Evolutionary conservation across 2,797 vertebrate genomes (phyloP), one percentile per base, ranked within the genome.

Genomic region (Pangasius sanitwongsei): DNA sequence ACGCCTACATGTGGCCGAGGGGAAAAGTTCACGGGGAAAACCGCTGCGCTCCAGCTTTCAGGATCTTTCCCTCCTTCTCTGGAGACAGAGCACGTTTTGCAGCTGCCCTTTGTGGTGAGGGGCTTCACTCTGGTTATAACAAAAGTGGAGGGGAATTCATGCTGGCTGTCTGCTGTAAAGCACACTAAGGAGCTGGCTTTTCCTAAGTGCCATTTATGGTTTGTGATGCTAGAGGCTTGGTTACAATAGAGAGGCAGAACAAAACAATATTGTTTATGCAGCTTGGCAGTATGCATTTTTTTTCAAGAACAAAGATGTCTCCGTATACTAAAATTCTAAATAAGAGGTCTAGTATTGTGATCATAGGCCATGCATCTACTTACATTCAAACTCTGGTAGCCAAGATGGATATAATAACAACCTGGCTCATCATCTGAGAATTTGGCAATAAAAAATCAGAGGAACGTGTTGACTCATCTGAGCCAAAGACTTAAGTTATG

Each of bases 11-110:
- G 91, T 91, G 90, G 90, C 77, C 25, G 23, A 89, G 92, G 92
- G 90, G 89, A 91, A 90, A 88, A 88, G 90, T 92, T 90, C 28
- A 67, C 23, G 85, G 67, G 83, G 69, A 72, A 91, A 92, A 92
- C 91, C 90, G 2, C 91, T 90, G 87, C 31, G 18, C 88, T 91
- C 83, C 65, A 87, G 86, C 80, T 88, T 89, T 91, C 86, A 80
- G 34, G 74, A 31, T 82, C 85, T 59, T 67, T 87, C 85, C 87
- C 88, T 57, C 65, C 77, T 25, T 55, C 87, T 88, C 90, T 90
- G 91, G 92, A 94, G 93, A 93, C 93, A 92, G 92, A 93, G 91
- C 92, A 93, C 89, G 77, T 94, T 93, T 91, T 70, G 86, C 74
- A 87, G 90, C 86, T 91, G 87, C 85, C 86, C 90, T 89, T 84